Base-by-base conservation (phyloP, 2,113 vertebrate genomes). In the Cygnus atratus region DNA sequence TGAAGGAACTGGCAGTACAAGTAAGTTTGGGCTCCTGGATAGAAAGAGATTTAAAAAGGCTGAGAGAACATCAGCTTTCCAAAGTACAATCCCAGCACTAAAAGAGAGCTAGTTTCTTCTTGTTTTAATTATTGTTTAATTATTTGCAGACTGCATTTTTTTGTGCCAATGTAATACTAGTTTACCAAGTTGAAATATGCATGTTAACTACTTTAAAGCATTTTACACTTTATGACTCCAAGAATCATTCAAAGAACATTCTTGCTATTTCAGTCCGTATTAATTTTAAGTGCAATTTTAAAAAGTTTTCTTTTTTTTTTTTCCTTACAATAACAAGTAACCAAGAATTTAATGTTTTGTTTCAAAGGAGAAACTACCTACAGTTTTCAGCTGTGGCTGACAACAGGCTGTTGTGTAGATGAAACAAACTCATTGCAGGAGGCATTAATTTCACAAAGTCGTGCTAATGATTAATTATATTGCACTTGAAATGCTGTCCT, bases 51-150 rank as follows among this genome's bases (percentile, higher is more conserved):
- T 71, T 73, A 88, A 92, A 92, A 94, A 91, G 50, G 43, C 88
- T 92, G 44, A 95, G 81, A 88, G 61, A 88, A 93, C 54, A 93
- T 19, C 84, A 77, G 58, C 28, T 93, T 96, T 96, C 94, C 88
- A 61, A 92, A 93, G 92, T 85, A 90, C 83, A 50, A 91, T 12
- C 52, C 52, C 31, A 76, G 43, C 83, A 88, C 72, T 86, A 92
- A 85, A 81, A 95, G 31, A 93, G 94, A 95, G 37, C 84, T 71
- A 76, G 52, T 26, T 93, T 68, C 80, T 86, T 92, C 87, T 86
- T 96, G 87, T 74, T 95, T 95, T 91, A 94, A 92, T 93, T 95
- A 74, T 63, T 59, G 63, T 79, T 95, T 96, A 97, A 97, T 97
- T 94, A 97, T 96, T 97, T 96, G 62, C 92, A 96, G 89, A 72